Conservation (phyloP, 2,113 vertebrate genomes). For the Ariopsis seemanni region DNA sequence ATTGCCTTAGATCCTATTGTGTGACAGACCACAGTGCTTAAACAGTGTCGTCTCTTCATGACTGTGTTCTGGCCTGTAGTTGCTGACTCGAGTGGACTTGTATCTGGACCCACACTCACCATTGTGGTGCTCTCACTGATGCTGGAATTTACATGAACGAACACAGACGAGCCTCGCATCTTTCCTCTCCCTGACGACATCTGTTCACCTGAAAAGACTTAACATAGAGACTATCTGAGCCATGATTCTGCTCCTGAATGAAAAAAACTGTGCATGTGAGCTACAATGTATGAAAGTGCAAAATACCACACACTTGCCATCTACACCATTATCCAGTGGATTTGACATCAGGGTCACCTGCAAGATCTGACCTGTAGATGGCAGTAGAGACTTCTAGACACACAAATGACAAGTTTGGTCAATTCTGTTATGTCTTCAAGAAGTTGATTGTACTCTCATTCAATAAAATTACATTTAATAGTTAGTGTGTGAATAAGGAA, state of each 20-base stretch:
- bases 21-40: background rate
- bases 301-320: background rate
- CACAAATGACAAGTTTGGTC: background rate
- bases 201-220: background rate
- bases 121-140: slow-evolving; percentile 77
- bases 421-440: slow-evolving; percentile 11
- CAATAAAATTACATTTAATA: background rate
- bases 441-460: background rate
- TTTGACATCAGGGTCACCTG: slow-evolving; percentile 22
- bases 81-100: slow-evolving; percentile 33
- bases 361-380: slow-evolving; percentile 52
- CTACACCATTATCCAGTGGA: background rate
- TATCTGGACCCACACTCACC: slow-evolving; percentile 68
- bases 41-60: background rate
- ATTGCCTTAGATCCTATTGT: background rate
- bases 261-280: background rate
- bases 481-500: background rate
- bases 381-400: slow-evolving; percentile 49
- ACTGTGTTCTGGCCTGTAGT: slow-evolving; percentile 40
- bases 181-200: slow-evolving; percentile 22
- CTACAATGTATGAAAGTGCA: background rate
- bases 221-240: background rate
- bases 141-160: slow-evolving; percentile 82
- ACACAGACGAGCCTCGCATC: slow-evolving; percentile 15
- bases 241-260: background rate